Base-by-base conservation (phyloP, 2,797 vertebrate species). In the Parauchenoglanis ngamensis region DNA sequence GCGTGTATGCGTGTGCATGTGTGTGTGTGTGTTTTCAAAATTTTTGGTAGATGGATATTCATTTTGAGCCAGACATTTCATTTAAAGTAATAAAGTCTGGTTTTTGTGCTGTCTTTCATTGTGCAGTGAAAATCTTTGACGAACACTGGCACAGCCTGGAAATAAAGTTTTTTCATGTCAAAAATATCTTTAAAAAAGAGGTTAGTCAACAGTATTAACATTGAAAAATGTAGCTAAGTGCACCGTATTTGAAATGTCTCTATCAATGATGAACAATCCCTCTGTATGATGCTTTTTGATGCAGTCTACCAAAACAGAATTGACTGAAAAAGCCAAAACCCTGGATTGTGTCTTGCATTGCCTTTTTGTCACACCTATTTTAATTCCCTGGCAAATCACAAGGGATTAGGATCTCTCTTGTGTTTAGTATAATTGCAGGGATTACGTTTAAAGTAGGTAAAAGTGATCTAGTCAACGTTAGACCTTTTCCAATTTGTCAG, bases 201-300 rank as follows among this genome's bases (percentile, higher is more conserved):
- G 17, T 59, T 75, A 46, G 35, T 78, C 82, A 87, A 84, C 54
- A 79, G 56, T 44, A 76, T n/a, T 44, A 7, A 72, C 35, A 72
- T 61, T 63, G 10, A 85, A 90, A 92, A 92, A 92, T 87, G 75
- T 87, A 75, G 46, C 92, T 91, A 65, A 90, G 87, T 91, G 68
- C 89, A 72, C 68, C 67, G 89, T 87, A 75, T 91, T 83, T 87
- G 79, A 92, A 87, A 91, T 87, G 78, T 84, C 84, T 86, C 86
- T 35, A 44, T 93, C 92, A 92, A 84, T 89, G 91, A 92, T 91
- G 89, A 83, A 87, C 67, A 83, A n/a, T 77, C 40, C 13, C 28
- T 81, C 11, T 54, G 35, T 68, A 83, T 0, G 23, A 61, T 84
- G 85, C 31, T 86, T 90, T 83, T 52, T 85, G 19, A 79, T 61